Evolutionary conservation across 2,113 vertebrate genomes (phyloP).

Genomic region (Dunckerocampus dactyliophorus): DNA sequence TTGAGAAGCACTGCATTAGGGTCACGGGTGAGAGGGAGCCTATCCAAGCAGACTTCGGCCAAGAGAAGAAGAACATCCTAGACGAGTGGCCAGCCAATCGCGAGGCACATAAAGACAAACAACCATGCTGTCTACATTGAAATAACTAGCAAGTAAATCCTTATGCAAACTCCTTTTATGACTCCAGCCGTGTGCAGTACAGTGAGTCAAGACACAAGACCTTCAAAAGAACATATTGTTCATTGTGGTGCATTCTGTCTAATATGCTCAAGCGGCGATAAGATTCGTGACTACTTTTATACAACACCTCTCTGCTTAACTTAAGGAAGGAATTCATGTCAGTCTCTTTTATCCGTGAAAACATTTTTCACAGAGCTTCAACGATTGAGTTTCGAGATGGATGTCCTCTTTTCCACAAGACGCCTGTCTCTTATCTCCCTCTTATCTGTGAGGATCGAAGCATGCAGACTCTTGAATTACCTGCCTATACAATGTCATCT

Average conservation of each 20-base stretch:
- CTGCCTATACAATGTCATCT: constrained; percentile 63
- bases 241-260: background rate
- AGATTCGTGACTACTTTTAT: background rate
- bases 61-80: too few relatives aligned
- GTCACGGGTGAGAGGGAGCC: too few relatives aligned
- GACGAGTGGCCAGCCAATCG: too few relatives aligned
- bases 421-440: constrained; percentile 65
- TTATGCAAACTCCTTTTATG: too few relatives aligned
- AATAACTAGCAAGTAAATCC: too few relatives aligned
- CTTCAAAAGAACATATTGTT: background rate
- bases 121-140: too few relatives aligned
- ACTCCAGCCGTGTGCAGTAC: too few relatives aligned
- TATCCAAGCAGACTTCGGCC: too few relatives aligned
- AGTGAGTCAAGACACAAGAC: background rate
- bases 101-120: too few relatives aligned
- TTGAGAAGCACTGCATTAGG: too few relatives aligned
- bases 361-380: constrained; percentile 57
- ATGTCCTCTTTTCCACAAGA: constrained; percentile 67
- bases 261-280: background rate
- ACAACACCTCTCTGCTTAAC: constrained; percentile 26
- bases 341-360: constrained; percentile 46
- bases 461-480: constrained; percentile 71
- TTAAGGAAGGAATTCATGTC: constrained; percentile 44
- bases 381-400: constrained; percentile 66
- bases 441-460: constrained; percentile 71